These are phyloP conservation scores for Synergus itoensis DNA, from an alignment of 2,888 invertebrate species.

Conservation along the genomic window DNA sequence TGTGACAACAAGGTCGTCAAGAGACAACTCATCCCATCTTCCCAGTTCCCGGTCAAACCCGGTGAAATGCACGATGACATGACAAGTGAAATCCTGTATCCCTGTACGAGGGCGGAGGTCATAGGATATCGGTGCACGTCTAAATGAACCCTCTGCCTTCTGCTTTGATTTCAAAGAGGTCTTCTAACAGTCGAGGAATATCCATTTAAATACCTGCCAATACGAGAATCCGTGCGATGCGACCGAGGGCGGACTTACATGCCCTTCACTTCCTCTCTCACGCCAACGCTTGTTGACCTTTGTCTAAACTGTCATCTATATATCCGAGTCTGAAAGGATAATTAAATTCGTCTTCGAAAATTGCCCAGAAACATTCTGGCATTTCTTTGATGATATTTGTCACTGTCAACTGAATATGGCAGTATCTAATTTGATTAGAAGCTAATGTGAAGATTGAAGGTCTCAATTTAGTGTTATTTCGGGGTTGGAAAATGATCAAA, in stretches of 20 bases:
- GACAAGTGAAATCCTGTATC: slow-evolving; percentile 72
- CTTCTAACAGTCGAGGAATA: slow-evolving; percentile 70
- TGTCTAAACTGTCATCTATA: slow-evolving; percentile 5
- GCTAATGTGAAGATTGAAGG: too few relatives aligned
- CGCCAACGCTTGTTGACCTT: slow-evolving; percentile 32
- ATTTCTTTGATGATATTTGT: background rate
- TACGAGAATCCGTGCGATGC: slow-evolving; percentile 66
- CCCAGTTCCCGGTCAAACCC: slow-evolving; percentile 2
- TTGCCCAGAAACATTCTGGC: background rate
- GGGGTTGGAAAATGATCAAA: too few relatives aligned
- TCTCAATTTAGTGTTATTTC: too few relatives aligned
- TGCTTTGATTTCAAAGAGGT: slow-evolving; percentile 75
- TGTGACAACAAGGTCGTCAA: slow-evolving; percentile 46
- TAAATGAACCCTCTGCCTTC: slow-evolving; percentile 69
- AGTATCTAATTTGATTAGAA: too few relatives aligned
- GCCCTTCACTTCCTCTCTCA: slow-evolving; percentile 25
- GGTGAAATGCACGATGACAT: slow-evolving; percentile 58
- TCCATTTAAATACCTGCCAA: slow-evolving; percentile 77
- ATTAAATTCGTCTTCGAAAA: background rate
- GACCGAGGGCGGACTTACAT: slow-evolving; percentile 59
- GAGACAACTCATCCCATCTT: slow-evolving; percentile 19
- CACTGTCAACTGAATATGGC: background rate
- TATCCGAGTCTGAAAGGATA: slow-evolving; percentile 8
- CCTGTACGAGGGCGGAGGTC: slow-evolving; percentile 53
- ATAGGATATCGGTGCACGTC: slow-evolving; percentile 61